Evolutionary conservation across 2,888 invertebrate genomes (phyloP), one percentile per base, ranked within the genome.

Genomic region (Cerceris ruficornis): DNA sequence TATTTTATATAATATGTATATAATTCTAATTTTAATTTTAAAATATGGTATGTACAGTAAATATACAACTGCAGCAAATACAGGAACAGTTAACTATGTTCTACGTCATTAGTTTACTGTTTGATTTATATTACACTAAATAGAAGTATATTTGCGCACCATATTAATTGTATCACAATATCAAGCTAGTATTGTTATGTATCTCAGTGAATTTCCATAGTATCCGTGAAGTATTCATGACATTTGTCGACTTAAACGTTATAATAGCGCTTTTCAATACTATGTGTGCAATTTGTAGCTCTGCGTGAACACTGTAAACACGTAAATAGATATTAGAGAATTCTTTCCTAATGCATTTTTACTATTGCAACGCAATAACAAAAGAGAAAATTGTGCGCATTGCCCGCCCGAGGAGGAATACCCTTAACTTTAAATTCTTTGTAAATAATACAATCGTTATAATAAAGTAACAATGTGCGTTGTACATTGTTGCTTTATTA

Each of bases 41-140:
- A 82, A 80, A 81, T 85, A 88, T 80, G 76, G 79, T 92, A 92
- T 91, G 89, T 92, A 92, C 92, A 92, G 84, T 78, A 87, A 90
- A 91, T 91, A 88, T 91, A 92, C 91, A 91, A 65, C 61, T 84
- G 75, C 79, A 86, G 83, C 86, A 87, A 84, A 88, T 82, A 85
- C 88, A 92, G 90, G 89, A 91, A 91, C 91, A 88, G 86, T 90
- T 84, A 90, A 86, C 89, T 90, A 90, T 80, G 76, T 80, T 77
- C 85, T 86, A 87, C 83, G 78, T 69, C 75, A 73, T 55, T 77
- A 75, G 73, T 64, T 69, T 69, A 66, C 60, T 73, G 65, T 49
- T 78, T 69, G 64, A 77, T 66, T 79, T 73, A 78, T 61, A 43
- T 76, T 76, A 78, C 60, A 75, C 61, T 78, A 79, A 67, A 77